These are phyloP conservation scores for Columbina picui DNA, from an alignment of 2,113 vertebrate genomes.

Conservation along the genomic window DNA sequence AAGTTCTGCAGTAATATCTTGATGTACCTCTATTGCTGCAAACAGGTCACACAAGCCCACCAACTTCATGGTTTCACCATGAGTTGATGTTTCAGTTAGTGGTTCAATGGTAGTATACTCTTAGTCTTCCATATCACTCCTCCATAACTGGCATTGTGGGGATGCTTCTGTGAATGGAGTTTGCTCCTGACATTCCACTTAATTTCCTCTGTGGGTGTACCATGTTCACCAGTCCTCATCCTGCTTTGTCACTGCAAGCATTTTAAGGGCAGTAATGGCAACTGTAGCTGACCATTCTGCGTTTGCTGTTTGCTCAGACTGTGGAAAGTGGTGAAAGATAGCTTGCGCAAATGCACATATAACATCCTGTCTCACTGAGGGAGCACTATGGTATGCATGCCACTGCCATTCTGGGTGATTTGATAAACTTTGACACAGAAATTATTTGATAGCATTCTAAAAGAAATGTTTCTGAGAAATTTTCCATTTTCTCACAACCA, in stretches of 20 bases:
- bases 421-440: background rate
- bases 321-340: background rate
- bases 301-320: background rate
- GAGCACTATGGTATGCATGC: background rate
- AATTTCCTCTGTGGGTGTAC: fast-evolving
- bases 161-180: background rate
- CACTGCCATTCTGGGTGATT: background rate
- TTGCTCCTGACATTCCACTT: background rate
- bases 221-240: background rate
- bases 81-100: background rate
- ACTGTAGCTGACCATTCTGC: background rate
- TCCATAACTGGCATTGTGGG: background rate
- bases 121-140: background rate
- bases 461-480: background rate
- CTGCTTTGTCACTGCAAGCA: background rate
- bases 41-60: background rate
- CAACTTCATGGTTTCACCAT: background rate
- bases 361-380: background rate
- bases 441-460: background rate
- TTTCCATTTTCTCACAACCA: background rate
- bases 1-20: background rate
- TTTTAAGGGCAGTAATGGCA: background rate
- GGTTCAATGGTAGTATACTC: background rate
- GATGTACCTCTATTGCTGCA: background rate
- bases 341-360: background rate